These are phyloP conservation scores for Peromyscus californicus DNA, from an alignment of 2,113 vertebrate genomes.

Conservation along the genomic window DNA sequence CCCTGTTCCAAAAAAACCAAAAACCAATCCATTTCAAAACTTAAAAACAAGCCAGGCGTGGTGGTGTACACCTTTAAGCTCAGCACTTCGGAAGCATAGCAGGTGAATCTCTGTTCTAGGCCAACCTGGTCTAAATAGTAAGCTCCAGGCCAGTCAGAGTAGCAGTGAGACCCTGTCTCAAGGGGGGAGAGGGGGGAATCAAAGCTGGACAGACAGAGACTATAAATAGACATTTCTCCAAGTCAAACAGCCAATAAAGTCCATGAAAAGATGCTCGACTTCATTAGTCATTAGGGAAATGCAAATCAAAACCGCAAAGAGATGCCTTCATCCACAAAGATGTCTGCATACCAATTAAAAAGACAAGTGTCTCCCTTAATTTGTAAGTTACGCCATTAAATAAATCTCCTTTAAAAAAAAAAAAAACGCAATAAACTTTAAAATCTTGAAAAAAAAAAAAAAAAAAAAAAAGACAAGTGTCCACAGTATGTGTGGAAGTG, in stretches of 20 bases:
- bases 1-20: not conserved
- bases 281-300: not conserved
- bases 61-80: not conserved
- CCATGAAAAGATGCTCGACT: not conserved
- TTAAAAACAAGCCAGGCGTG: not conserved
- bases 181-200: not conserved
- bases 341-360: not conserved
- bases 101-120: not conserved
- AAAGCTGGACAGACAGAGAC: conserved; percentile 11
- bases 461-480: not conserved
- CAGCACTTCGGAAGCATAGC: not conserved
- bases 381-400: no score
- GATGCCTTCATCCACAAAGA: not conserved
- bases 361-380: no score
- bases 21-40: not conserved
- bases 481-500: not conserved
- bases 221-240: conserved; percentile 18
- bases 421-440: no score
- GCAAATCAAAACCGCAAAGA: conserved; percentile 35
- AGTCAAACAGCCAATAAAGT: conserved; percentile 31
- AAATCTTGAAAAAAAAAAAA: no score
- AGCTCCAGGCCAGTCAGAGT: not conserved
- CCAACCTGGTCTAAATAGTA: no score
- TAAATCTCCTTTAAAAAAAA: no score
- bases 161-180: not conserved